These are phyloP conservation scores for Sinohyriopsis cumingii DNA, from an alignment of 2,888 invertebrate species.

Conservation along the genomic window DNA sequence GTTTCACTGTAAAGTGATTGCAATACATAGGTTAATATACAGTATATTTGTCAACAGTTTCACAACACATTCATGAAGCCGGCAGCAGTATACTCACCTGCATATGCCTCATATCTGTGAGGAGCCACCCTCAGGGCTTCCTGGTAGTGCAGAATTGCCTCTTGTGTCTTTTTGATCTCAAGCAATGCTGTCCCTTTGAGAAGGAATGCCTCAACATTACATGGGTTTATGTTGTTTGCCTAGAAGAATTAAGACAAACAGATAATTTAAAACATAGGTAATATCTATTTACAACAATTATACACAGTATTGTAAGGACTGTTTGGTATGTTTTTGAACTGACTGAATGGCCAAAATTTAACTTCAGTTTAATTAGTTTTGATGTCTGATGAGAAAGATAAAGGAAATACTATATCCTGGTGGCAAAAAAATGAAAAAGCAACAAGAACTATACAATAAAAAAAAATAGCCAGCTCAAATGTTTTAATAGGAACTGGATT, in stretches of 20 bases:
- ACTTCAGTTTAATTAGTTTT: not conserved
- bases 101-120: constrained; percentile 82
- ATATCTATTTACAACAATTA: not conserved
- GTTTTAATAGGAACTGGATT: too few species aligned
- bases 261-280: not conserved
- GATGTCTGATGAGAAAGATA: too few species aligned
- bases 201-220: constrained; percentile 82
- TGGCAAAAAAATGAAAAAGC: too few species aligned
- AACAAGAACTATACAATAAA: too few species aligned
- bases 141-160: constrained; percentile 80
- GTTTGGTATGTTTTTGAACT: not conserved
- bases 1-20: too few species aligned
- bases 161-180: constrained; percentile 80
- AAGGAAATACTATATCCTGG: too few species aligned
- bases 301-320: not conserved
- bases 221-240: constrained; percentile 79
- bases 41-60: too few species aligned
- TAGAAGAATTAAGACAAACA: constrained; percentile 37
- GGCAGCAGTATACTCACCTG: constrained; percentile 72
- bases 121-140: constrained; percentile 79
- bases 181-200: constrained; percentile 81
- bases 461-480: too few species aligned
- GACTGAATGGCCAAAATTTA: not conserved
- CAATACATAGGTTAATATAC: too few species aligned
- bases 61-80: too few species aligned